Conservation (phyloP, 2,113 vertebrate genomes). For the Odobenus rosmarus region DNA sequence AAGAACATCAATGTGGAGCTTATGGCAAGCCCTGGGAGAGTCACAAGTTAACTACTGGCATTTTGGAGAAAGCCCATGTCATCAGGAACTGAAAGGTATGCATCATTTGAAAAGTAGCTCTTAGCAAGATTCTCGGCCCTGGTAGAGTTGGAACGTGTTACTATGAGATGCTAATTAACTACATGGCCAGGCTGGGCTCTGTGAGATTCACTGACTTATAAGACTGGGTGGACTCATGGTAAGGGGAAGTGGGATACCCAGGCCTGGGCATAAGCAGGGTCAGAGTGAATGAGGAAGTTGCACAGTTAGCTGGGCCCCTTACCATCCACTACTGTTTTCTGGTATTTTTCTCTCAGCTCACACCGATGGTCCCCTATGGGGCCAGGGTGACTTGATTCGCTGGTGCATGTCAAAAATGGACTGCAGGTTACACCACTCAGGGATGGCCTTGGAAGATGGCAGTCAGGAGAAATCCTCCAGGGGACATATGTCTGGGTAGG, state of each 20-base stretch:
- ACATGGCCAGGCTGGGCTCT: background rate
- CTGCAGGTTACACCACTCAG: background rate
- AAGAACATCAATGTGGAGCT: background rate
- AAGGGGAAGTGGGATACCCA: background rate
- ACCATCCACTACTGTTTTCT: background rate
- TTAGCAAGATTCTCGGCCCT: background rate
- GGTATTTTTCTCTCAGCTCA: background rate
- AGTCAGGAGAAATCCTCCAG: background rate
- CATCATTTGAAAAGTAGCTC: background rate
- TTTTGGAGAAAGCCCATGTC: background rate
- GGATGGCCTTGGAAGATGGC: background rate
- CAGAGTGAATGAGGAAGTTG: background rate
- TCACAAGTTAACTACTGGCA: background rate
- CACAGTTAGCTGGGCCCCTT: no score
- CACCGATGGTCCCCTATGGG: background rate
- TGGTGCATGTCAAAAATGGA: background rate
- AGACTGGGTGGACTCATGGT: background rate
- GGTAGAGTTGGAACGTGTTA: no score
- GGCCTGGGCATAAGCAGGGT: background rate
- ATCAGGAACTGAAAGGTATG: background rate
- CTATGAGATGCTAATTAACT: background rate
- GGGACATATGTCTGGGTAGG: background rate
- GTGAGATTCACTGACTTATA: background rate
- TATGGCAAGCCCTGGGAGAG: background rate
- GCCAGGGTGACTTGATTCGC: no score